These are phyloP conservation scores for Sesia bembeciformis DNA, from an alignment of 2,888 invertebrate genomes.

Conservation along the genomic window DNA sequence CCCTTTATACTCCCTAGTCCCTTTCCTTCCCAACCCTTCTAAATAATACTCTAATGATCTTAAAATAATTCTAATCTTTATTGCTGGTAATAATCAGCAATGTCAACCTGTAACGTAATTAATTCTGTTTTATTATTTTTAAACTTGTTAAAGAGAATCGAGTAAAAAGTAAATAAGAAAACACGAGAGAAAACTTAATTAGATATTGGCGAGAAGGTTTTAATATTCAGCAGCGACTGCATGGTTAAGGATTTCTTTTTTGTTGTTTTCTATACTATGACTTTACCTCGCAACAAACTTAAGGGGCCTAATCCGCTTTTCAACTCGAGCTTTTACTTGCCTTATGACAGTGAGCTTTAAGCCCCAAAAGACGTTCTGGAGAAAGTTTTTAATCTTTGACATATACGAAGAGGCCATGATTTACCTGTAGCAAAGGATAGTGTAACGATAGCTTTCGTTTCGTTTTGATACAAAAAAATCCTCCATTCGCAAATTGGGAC, in stretches of 20 bases:
- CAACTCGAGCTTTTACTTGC: slow-evolving; percentile 60
- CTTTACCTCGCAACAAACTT: slow-evolving; percentile 64
- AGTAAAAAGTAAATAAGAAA: not conserved
- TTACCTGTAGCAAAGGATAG: not conserved
- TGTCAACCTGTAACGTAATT: too few species aligned
- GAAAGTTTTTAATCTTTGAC: slow-evolving; percentile 33
- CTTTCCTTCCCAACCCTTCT: too few species aligned
- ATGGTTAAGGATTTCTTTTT: slow-evolving; percentile 39
- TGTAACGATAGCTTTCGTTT: not conserved
- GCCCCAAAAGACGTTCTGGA: slow-evolving; percentile 45
- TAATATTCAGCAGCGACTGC: slow-evolving; percentile 43
- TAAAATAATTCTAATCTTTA: too few species aligned
- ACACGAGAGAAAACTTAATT: slow-evolving; percentile 27
- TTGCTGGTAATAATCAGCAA: too few species aligned
- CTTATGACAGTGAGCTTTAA: slow-evolving; percentile 62
- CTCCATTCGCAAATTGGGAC: slow-evolving; percentile 6
- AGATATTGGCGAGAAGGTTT: slow-evolving; percentile 30
- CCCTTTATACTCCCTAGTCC: too few species aligned
- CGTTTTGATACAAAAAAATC: not conserved
- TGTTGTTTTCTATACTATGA: slow-evolving; percentile 57
- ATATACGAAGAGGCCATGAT: not conserved
- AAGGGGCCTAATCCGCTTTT: slow-evolving; percentile 65
- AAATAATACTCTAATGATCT: too few species aligned
- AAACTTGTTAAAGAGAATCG: not conserved
- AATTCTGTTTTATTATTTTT: not conserved